Evolutionary conservation across 1,140 invertebrate genomes (phyloP), one percentile per base, ranked within the genome.

Genomic region (Ptiloglossa arizonensis): DNA sequence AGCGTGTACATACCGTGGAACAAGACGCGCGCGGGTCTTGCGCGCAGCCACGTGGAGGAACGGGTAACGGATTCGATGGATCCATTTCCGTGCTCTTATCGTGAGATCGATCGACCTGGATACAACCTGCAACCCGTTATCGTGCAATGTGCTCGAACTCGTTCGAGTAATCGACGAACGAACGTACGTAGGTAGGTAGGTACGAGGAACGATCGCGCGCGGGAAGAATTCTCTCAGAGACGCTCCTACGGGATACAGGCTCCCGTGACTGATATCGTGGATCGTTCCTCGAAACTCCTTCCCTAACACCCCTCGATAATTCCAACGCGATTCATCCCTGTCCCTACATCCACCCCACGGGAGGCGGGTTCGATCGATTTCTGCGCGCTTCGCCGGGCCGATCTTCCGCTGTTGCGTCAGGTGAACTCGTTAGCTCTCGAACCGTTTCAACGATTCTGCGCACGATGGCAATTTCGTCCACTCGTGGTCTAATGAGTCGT

Each of bases 61-160:
- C 46, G 75, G 62, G 69, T 44, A 73, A 57, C 76, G 57, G 41
- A 32, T 35, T 79, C 76, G 70, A 79, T 79, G 76, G 70, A 73
- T 73, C 76, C 41, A 66, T 79, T 50, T 63, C 68, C n/a, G n/a
- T n/a, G n/a, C n/a, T 59, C 69, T 57, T 64, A 48, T 9, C 22
- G 52, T 11, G 52, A 79, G 50, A 64, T 79, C 76, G 76, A 79
- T 79, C 76, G 70, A 57, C 70, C 76, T 46, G 66, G 64, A 73
- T 79, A 57, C 44, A n/a, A n/a, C 29, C 46, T 1, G 46, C 15
- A n/a, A n/a, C n/a, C n/a, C n/a, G n/a, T n/a, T n/a, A n/a, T n/a
- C 59, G 64, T 60, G 27, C 73, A 69, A 76, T 69, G 73, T 76
- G 73, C 73, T 76, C 73, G 73, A 76, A 69, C 35, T 68, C 63